These are phyloP conservation scores for Pteruthius melanotis DNA, from an alignment of 2,113 vertebrate species.

Conservation along the genomic window DNA sequence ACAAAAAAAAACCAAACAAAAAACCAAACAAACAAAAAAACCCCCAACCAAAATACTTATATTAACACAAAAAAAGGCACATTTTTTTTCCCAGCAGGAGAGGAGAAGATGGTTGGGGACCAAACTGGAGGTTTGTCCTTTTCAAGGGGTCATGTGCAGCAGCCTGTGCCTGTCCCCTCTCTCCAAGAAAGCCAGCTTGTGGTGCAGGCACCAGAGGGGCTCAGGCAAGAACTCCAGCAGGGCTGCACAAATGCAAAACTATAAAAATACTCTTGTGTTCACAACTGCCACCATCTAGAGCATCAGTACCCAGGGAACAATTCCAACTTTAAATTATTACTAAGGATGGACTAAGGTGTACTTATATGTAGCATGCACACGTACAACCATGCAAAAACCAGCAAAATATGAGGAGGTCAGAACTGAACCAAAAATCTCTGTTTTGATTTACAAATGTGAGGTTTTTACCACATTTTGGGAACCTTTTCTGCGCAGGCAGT, in stretches of 20 bases:
- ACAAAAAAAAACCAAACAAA: background rate
- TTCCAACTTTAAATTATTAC: background rate
- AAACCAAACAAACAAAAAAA: background rate
- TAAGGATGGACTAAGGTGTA: background rate
- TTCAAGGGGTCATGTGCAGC: background rate
- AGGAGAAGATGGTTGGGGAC: background rate
- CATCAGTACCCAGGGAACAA: background rate
- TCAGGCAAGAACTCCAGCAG: background rate
- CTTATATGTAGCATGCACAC: background rate
- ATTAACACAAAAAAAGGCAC: background rate
- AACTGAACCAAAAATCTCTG: background rate
- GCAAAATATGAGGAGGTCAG: background rate
- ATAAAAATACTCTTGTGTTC: background rate
- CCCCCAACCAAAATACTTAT: background rate
- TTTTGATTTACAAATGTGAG: background rate
- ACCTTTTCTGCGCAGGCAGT: background rate
- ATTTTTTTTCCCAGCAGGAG: background rate
- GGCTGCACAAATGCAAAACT: background rate
- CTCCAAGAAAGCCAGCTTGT: background rate
- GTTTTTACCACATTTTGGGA: background rate
- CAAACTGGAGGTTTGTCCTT: background rate
- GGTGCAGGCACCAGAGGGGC: background rate
- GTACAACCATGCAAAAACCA: background rate
- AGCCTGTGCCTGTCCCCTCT: background rate
- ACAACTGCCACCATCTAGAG: background rate